Evolutionary conservation across 2,888 invertebrate genomes (phyloP), one percentile per base, ranked within the genome.

Genomic region (Sepioteuthis lessoniana): DNA sequence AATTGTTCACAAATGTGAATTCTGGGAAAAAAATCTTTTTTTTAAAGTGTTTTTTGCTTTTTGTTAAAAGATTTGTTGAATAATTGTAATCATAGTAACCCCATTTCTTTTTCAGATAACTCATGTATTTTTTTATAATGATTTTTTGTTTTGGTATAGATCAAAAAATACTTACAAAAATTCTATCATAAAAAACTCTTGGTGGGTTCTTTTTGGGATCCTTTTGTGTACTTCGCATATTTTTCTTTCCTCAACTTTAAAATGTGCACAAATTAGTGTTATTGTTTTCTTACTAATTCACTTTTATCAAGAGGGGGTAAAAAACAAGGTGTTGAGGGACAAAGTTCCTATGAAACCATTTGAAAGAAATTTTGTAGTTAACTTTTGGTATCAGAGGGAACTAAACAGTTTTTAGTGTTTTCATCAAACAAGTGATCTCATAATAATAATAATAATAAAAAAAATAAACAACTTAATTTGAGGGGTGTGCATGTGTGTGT

Each of bases 141-240:
- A 46, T 90, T 38, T 91, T 92, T 92, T 47, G 42, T 92, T 92
- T 92, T 47, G n/a, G n/a, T 92, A 92, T 92, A 92, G 92, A 47
- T 92, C 92, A 46, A 92, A 92, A 92, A 92, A 92, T 92, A 92
- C 92, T 92, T 92, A 92, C 38, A 92, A 92, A 47, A 92, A 92
- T 47, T 92, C 92, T 92, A 92, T 92, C 92, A 92, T 92, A 92
- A 92, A 47, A 92, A 92, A 47, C 5, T 76, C 35, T 92, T 92
- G 92, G 92, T 92, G 92, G 92, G 47, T 46, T 21, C 25, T 42
- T 92, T 46, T 3, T 46, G 42, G 42, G 42, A 42, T 47, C 16
- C 42, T 46, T n/a, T 25, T 21, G 42, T 91, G 8, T 38, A 28
- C 16, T 91, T 46, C 28, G 31, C 25, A 31, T 38, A 19, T 42